Evolutionary conservation across 2,888 invertebrate genomes (phyloP), one percentile per base, ranked within the genome.

Genomic region (Apotomis turbidana): DNA sequence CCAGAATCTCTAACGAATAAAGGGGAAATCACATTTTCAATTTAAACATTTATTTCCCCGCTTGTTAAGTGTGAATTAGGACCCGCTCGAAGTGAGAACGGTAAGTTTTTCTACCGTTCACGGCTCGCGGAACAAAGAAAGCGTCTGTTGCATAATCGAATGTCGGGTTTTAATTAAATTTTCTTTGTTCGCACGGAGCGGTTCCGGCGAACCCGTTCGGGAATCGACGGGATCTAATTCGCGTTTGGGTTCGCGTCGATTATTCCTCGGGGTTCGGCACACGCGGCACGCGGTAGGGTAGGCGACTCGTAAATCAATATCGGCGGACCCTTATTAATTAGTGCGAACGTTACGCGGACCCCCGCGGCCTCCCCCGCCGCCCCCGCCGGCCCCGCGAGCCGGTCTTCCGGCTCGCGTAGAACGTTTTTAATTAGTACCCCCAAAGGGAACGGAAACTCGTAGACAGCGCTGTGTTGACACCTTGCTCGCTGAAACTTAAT

Each of bases 271-370:
- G 80, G 78, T 64, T 77, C 75, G 78, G 82, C 81, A 84, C 83
- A 85, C 87, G 85, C 84, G 83, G 83, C 80, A 66, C 57, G 55
- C 55, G 66, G 66, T 55, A 66, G 54, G 80, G 64, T 12, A 54
- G 66, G 55, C 67, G 71, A 88, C 85, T 87, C 90, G 90, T 92
- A 90, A 93, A 93, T 93, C 92, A 92, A 93, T 93, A 93, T 92
- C 90, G 90, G 84, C 90, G 88, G 90, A 90, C 91, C 91, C 90
- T 91, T 91, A 92, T 92, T 93, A 93, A 93, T 93, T 93, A 92
- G 91, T 90, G 91, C 91, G 91, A 91, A 90, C 89, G 86, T 85
- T 85, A 85, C 87, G 85, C 83, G 84, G 84, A 85, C 86, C 83
- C 84, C 83, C 84, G 83, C 83, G 79, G 79, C 77, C 76, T 77